Base-by-base conservation (phyloP, 2,888 invertebrate species). In the Tachina lurida region DNA sequence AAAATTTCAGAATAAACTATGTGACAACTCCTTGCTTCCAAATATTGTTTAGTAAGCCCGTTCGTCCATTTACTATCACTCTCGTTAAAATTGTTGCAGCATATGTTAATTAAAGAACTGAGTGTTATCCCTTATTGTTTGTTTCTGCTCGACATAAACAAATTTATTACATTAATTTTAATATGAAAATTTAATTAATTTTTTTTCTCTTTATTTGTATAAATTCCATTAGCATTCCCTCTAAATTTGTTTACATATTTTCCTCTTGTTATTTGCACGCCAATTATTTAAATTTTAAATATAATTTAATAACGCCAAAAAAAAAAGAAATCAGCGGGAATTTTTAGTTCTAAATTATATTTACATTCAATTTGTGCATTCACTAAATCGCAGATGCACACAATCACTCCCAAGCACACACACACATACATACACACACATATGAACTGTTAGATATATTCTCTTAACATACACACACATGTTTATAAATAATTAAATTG, bases 341-440 rank as follows among this genome's bases (percentile, higher is more conserved):
- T 60, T 77, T 70, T 49, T 63, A 76, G 70, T 56, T 82, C 70
- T 63, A 76, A 82, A 82, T 82, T 76, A 70, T 82, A 76, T 82
- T 76, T 82, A 52, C 70, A 77, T 83, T 83, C 73, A 77, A 83
- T 83, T 83, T 83, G 71, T 49, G 73, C 62, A 77, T 10, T 47
- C 63, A 58, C 76, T 49, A 43, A 63, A 56, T 70, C 22, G 17
- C 3, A 54, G 12, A 19, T 9, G 43, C 4, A 39, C 17, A 49
- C 22, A 79, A 12, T 49, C 43, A n/a, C n/a, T n/a, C 39, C 22
- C 8, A 22, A 1, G 10, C 19, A 12, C 19, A 52, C 12, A 12
- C 22, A n/a, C n/a, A n/a, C 45, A 31, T 12, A 47, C 19, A n/a
- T 43, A n/a, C 17, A 70, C n/a, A 22, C 49, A 52, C 19, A 22